Evolutionary conservation across 1,140 invertebrate species (phyloP), one percentile per base, ranked within the genome.

Genomic region (Papilio polytes): DNA sequence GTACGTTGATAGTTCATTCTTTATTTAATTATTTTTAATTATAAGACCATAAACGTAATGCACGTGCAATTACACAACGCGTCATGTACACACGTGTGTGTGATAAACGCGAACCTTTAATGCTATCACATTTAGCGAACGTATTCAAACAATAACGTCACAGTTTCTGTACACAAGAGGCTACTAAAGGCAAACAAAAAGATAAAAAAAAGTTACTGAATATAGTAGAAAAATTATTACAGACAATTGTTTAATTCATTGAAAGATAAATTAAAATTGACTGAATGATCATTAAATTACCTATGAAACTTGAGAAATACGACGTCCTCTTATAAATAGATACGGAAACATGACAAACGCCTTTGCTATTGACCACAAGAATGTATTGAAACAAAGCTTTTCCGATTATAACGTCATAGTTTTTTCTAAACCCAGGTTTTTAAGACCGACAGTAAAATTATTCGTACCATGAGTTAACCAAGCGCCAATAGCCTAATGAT

Each of bases 41-140:
- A 63, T 12, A 8, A 31, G 22, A 18, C 26, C 26, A 70, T 70
- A 70, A 70, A 2, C 12, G 63, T 7, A 70, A 15, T 70, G 26
- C 26, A 36, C 26, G 63, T 70, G 63, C 26, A 31, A 31, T 31
- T 7, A 70, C 26, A 36, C 18, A 70, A 70, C 31, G 63, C 63
- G 63, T 70, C 63, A 70, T 70, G 8, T 63, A 31, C 63, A 70
- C 63, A 70, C 63, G 26, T 70, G 26, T 66, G 63, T 12, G 26
- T 70, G 63, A 70, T 31, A 31, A 31, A 36, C 13, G 12, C 13
- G 13, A 31, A 36, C 13, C 63, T 31, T 70, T 70, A 31, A 31
- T 70, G 26, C 26, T 70, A 70, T 70, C 22, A 31, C 6, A 70
- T 70, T 31, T 26, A 31, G 59, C 7, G 0, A 26, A 15, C 13